A percentile compares a stretch with the other conserved stretches of the same genome.
Evolutionary conservation across 2,797 vertebrate species (phyloP).

Genomic region (Xyrichtys novacula): DNA sequence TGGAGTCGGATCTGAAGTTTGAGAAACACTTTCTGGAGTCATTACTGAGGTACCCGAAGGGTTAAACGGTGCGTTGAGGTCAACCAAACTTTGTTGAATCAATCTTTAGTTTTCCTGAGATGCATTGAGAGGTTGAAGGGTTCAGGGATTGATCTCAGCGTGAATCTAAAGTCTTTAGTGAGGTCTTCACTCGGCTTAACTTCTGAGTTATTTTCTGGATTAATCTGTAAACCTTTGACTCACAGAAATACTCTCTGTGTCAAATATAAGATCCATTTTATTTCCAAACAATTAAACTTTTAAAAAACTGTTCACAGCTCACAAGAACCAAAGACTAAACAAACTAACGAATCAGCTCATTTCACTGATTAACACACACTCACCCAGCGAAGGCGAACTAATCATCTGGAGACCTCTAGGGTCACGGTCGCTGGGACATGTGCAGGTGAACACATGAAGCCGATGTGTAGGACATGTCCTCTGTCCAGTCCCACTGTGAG

Average conservation of each 20-base stretch:
- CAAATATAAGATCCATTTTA: no score
- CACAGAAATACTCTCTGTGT: background rate
- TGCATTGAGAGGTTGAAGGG: no score
- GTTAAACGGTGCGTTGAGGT: background rate
- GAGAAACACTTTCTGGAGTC: no score
- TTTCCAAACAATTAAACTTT: no score
- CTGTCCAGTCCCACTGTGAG: conserved; percentile 18
- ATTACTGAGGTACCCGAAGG: background rate
- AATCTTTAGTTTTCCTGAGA: background rate
- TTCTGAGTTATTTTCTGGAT: no score
- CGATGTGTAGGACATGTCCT: conserved; percentile 6
- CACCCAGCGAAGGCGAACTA: conserved; percentile 21
- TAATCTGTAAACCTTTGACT: background rate
- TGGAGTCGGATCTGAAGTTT: background rate
- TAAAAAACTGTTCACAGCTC: background rate
- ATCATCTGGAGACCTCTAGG: conserved; percentile 41
- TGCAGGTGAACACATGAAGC: conserved; percentile 14
- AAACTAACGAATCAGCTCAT: conserved; percentile 12
- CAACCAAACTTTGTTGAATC: background rate
- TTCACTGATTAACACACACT: conserved; percentile 37
- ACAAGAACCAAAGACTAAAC: conserved; percentile 7
- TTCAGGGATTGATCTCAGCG: background rate
- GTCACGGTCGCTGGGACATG: conserved; percentile 25
- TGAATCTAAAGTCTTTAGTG: background rate
- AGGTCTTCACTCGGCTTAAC: no score